Base-by-base conservation (phyloP, 1,140 invertebrate species). In the Acromyrmex echinatior region DNA sequence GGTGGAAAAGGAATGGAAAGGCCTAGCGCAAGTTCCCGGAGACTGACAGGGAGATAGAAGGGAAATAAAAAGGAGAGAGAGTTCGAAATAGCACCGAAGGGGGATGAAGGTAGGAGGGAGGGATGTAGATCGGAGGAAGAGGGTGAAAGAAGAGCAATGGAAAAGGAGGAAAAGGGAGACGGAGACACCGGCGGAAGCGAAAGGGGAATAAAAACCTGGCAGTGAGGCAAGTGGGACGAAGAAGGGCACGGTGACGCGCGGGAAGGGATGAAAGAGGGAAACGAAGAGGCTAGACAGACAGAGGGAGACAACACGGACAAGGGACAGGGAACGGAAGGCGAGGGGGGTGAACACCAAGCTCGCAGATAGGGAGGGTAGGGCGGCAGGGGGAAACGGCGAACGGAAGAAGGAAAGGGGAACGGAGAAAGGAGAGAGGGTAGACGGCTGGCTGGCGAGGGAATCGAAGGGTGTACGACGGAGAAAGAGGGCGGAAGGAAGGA, bases 61-160 rank as follows among this genome's bases (percentile, higher is more conserved):
- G 39, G 68, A 85, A 91, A 90, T 68, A 90, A 92, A 89, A 87
- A 91, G 85, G 85, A 88, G 88, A 87, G 88, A 87, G 88, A 87
- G 88, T 82, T 90, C 68, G 77, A 87, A 91, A 93, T 92, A 90
- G 87, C 81, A 68, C 88, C 62, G 87, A 81, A 86, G 65, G 68
- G 74, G 81, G 39, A 71, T n/a, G n/a, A 70, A 71, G 56, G 35
- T 51, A 60, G 56, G 60, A 89, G 76, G 76, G 77, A 85, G 86
- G 9, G 39, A 45, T 70, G 65, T 16, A 65, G 28, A 14, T 49
- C 56, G 16, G 35, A 49, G 28, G 39, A 51, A 66, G 25, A 81
- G 31, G 62, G 68, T 63, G 88, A 77, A 74, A 79, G 66, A 63
- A 63, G 84, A 68, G 39, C 39, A 12, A 10, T 10, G 39, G 25